Evolutionary conservation across 1,140 invertebrate species (phyloP).

Genomic region (Drosophila parabipectinata): DNA sequence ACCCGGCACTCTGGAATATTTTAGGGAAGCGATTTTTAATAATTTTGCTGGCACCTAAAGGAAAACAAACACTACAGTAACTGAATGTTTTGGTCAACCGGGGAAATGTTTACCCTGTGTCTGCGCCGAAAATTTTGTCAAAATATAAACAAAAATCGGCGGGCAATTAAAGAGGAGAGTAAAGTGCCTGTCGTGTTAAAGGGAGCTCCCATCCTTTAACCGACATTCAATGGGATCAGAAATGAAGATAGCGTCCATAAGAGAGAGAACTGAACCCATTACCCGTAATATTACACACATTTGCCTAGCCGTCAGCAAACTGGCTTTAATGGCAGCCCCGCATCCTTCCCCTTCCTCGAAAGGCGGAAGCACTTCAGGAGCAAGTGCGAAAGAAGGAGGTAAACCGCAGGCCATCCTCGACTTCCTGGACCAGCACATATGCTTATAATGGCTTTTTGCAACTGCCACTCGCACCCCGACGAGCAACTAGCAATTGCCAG

Average conservation of each 20-base stretch:
- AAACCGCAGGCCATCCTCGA: background rate
- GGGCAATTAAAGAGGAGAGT: conserved; percentile 32
- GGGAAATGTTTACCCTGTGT: conserved; percentile 35
- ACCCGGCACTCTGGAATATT: conserved; percentile 44
- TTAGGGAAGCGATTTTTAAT: conserved; percentile 61
- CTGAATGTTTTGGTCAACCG: conserved; percentile 30
- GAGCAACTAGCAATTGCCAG: conserved; percentile 11
- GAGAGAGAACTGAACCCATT: conserved; percentile 17
- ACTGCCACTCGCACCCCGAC: conserved; percentile 48
- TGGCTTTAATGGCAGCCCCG: conserved; percentile 16
- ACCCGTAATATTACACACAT: conserved; percentile 49
- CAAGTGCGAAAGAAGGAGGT: conserved; percentile 4
- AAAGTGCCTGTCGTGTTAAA: background rate
- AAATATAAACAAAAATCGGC: conserved; percentile 43
- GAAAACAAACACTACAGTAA: conserved; percentile 27
- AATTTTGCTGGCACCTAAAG: conserved; percentile 56
- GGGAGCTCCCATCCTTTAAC: conserved; percentile 26
- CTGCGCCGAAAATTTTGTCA: conserved; percentile 43
- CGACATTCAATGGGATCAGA: conserved; percentile 24
- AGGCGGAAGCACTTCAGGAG: conserved; percentile 56
- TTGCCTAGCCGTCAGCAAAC: conserved; percentile 47
- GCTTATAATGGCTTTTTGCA: conserved; percentile 75
- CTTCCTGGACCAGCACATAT: conserved; percentile 59
- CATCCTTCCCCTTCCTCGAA: conserved; percentile 7
- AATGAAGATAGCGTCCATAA: conserved; percentile 12